Evolutionary conservation across 2,797 vertebrate genomes (phyloP).

Genomic region (Rhinatrema bivittatum): DNA sequence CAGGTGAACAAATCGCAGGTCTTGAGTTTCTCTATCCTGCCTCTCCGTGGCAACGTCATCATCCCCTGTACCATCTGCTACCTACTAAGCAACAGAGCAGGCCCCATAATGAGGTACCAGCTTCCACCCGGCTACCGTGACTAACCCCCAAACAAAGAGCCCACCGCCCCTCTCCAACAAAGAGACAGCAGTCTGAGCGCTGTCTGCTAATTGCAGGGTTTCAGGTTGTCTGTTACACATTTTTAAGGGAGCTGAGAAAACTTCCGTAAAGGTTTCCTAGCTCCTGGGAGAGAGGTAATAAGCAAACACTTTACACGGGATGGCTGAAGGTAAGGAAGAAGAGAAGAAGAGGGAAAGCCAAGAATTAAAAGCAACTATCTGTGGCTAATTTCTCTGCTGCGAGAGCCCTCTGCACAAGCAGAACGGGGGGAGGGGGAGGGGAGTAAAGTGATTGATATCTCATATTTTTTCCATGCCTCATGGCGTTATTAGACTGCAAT

Average conservation of each 20-base stretch:
- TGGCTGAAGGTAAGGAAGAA: constrained; percentile 37
- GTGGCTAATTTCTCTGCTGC: constrained; percentile 36
- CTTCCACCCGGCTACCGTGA: constrained; percentile 69
- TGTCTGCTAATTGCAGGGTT: constrained; percentile 62
- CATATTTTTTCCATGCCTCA: constrained; percentile 50
- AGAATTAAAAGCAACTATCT: constrained; percentile 36
- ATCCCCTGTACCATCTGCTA: constrained; percentile 64
- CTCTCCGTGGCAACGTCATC: constrained; percentile 52
- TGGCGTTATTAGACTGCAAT: constrained; percentile 62
- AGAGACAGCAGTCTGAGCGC: constrained; percentile 58
- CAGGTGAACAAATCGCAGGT: constrained; percentile 67
- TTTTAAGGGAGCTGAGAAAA: constrained; percentile 51
- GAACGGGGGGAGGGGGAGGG: background rate
- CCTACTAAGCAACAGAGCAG: constrained; percentile 58
- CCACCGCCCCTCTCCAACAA: constrained; percentile 61
- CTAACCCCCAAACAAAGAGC: constrained; percentile 74
- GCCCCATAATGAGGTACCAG: constrained; percentile 66
- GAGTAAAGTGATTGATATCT: constrained; percentile 61
- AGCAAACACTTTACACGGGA: constrained; percentile 46
- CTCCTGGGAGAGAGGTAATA: constrained; percentile 41
- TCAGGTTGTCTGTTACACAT: constrained; percentile 60
- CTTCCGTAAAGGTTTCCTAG: constrained; percentile 49
- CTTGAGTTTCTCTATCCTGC: constrained; percentile 57
- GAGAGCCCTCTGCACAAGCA: constrained; percentile 39
- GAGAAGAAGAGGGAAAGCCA: constrained; percentile 23